Conservation (phyloP, 2,888 invertebrate species). For the Acrobasis repandana region DNA sequence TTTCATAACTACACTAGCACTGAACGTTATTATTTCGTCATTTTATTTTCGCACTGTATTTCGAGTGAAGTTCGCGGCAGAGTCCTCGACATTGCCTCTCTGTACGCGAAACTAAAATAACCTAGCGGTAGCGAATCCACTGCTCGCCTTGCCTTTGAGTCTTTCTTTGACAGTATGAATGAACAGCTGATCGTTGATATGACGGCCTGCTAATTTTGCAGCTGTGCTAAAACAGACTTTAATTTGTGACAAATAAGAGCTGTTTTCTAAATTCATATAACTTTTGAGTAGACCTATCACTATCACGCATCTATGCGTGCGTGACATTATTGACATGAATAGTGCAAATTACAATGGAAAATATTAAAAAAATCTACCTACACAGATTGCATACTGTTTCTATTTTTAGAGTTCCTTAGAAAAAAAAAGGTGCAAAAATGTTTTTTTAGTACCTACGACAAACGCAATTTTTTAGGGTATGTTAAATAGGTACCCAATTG, state of each 20-base stretch:
- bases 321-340: not conserved
- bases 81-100: slow-evolving; percentile 24
- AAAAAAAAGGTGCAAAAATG: no score
- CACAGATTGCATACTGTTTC: no score
- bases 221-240: not conserved
- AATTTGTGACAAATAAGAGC: not conserved
- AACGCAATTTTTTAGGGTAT: no score
- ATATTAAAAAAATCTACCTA: no score
- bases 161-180: not conserved
- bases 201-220: not conserved
- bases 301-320: not conserved
- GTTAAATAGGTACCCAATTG: no score
- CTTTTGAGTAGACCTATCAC: not conserved
- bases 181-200: slow-evolving; percentile 24
- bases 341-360: no score
- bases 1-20: not conserved
- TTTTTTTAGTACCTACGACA: no score
- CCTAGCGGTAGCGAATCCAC: slow-evolving; percentile 12
- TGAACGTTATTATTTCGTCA: not conserved
- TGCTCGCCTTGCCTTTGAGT: not conserved
- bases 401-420: not conserved
- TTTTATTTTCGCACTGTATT: not conserved
- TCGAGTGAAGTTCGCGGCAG: not conserved
- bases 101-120: slow-evolving; percentile 17
- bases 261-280: not conserved